Evolutionary conservation across 2,888 invertebrate genomes (phyloP).

Genomic region (Drosophila anomelani): DNA sequence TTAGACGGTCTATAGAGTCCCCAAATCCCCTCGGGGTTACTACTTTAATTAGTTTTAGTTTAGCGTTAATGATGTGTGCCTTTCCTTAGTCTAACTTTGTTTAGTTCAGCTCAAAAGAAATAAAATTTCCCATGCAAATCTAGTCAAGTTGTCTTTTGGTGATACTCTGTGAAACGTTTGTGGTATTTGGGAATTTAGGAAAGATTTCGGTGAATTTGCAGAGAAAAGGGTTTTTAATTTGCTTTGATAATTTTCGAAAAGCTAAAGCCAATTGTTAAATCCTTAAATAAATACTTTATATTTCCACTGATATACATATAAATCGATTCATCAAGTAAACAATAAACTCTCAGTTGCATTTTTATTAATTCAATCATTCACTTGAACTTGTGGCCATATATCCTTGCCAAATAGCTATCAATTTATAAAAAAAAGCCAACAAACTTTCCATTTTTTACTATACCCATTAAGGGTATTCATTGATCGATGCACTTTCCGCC

Average conservation of each 20-base stretch:
- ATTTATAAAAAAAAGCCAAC: constrained; percentile 18
- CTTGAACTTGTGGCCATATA: constrained; percentile 19
- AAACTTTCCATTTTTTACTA: constrained; percentile 12
- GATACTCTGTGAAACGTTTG: constrained; percentile 2
- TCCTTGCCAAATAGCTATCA: constrained; percentile 7
- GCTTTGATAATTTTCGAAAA: no score
- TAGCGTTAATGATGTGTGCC: constrained; percentile 37
- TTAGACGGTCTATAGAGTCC: not conserved
- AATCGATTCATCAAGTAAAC: constrained; percentile 14
- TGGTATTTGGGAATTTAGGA: not conserved
- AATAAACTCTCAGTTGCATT: constrained; percentile 12
- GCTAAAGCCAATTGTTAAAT: not conserved
- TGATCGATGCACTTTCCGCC: constrained; percentile 48
- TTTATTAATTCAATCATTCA: constrained; percentile 24
- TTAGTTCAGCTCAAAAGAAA: constrained; percentile 44
- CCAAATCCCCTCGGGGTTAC: constrained; percentile 9
- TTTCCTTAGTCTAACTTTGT: constrained; percentile 33
- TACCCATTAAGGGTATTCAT: constrained; percentile 53
- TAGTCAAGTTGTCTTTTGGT: constrained; percentile 7
- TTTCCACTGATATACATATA: not conserved
- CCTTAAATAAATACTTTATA: no score
- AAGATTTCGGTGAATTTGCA: not conserved
- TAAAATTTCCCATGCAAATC: constrained; percentile 56
- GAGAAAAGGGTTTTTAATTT: no score
- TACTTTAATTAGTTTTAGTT: constrained; percentile 21